Base-by-base conservation (phyloP, 2,888 invertebrate species). In the Torymus texanus region DNA sequence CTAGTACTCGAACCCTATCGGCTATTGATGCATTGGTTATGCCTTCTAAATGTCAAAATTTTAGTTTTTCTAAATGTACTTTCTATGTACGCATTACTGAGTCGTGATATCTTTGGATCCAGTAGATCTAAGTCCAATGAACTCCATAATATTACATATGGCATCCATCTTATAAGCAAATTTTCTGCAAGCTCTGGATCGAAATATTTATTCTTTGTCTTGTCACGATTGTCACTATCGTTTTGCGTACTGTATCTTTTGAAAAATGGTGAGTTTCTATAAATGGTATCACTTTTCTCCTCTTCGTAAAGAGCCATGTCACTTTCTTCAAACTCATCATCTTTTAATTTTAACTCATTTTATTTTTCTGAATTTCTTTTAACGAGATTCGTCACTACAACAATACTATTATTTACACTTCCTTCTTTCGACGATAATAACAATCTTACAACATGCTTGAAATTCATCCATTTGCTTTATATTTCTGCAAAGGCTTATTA, bases 211-310 rank as follows among this genome's bases (percentile, higher is more conserved):
- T 29, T 29, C 4, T 29, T 3, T 29, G 1, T 5, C 29, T 29
- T 5, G 3, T 29, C 29, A 29, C 3, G 29, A 5, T 1, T 1
- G 5, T 29, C 1, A 1, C 5, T 29, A 2, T 29, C 4, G 0
- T 29, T 29, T 2, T 29, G 4, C 29, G 5, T 29, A 16, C 62
- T 59, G 18, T 16, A 72, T 2, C 62, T n/a, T 51, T 72, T 24
- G 13, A 29, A 72, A 24, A 72, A 62, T 5, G 72, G 62, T 3
- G 53, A 72, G 14, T 21, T 24, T 53, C 21, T 50, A 12, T 58
- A 70, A 41, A 70, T 70, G 0, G 50, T 56, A 14, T 70, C 24
- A 13, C 8, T 10, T 18, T 0, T 70, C 5, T 70, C 24, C 50
- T 41, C 51, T 3, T 58, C 50, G 2, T 59, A n/a, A 0, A 51